A percentile compares a stretch with the other conserved stretches of the same genome.
Conservation (phyloP, 1,140 invertebrate species). For the Anoplophora glabripennis region DNA sequence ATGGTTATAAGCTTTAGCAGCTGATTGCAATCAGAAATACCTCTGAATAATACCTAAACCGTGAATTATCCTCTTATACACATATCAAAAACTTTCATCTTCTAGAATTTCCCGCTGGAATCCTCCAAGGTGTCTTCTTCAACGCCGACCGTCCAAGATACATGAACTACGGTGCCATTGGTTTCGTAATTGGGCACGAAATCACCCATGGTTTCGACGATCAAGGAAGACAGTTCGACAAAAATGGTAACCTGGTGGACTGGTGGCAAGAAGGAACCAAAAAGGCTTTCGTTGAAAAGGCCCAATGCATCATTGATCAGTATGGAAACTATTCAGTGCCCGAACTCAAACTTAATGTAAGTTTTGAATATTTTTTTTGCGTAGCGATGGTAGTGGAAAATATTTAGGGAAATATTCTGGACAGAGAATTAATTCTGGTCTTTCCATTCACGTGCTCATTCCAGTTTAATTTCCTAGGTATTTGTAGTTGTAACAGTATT, state of each 20-base stretch:
- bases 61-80: not conserved
- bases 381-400: not conserved
- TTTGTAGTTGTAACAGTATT: no score
- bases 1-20: no score
- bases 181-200: slow-evolving; percentile 65
- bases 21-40: no score
- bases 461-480: no score
- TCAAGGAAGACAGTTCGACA: slow-evolving; percentile 86
- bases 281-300: slow-evolving; percentile 56
- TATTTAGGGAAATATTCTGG: not conserved
- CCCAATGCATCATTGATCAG: slow-evolving; percentile 69
- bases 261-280: slow-evolving; percentile 58
- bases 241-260: slow-evolving; percentile 70
- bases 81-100: not conserved
- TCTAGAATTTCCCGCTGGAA: slow-evolving; percentile 72
- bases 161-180: slow-evolving; percentile 72
- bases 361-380: slow-evolving; percentile 7
- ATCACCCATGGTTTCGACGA: slow-evolving; percentile 77
- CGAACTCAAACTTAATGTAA: slow-evolving; percentile 42
- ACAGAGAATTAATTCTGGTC: no score
- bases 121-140: slow-evolving; percentile 73
- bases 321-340: slow-evolving; percentile 62
- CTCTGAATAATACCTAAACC: not conserved
- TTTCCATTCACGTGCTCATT: no score
- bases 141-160: slow-evolving; percentile 66